Conservation (phyloP, 2,113 vertebrate species). For the Pedionomus torquatus region DNA sequence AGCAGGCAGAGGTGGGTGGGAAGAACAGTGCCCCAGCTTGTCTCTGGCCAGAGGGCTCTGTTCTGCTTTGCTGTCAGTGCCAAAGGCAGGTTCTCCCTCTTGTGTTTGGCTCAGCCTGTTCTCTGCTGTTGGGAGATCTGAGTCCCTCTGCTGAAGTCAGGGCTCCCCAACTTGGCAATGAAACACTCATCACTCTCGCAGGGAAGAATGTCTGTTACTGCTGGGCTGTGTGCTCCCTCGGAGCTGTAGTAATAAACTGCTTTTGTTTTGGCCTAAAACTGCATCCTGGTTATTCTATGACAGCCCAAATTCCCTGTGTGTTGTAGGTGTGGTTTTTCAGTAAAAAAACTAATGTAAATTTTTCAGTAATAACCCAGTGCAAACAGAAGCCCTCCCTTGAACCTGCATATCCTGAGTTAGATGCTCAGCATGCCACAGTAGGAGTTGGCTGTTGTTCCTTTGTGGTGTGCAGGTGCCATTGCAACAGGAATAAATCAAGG, state of each 20-base stretch:
- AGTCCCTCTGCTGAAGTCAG: background rate
- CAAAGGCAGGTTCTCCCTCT: background rate
- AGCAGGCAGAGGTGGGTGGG: background rate
- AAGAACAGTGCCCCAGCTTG: background rate
- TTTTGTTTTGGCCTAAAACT: background rate
- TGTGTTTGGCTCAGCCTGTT: background rate
- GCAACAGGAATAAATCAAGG: background rate
- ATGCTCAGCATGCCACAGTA: background rate
- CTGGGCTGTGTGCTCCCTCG: background rate
- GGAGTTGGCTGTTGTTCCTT: background rate
- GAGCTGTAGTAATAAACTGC: background rate
- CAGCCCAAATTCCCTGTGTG: rapidly evolving
- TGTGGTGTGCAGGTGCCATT: background rate
- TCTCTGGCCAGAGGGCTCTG: background rate
- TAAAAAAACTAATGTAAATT: too few relatives aligned
- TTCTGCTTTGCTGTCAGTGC: background rate
- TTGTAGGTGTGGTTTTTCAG: background rate
- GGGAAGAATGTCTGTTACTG: background rate
- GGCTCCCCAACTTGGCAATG: background rate
- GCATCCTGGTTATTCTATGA: background rate
- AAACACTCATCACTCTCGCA: background rate
- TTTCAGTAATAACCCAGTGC: background rate
- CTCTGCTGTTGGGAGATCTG: background rate
- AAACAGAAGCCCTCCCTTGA: background rate
- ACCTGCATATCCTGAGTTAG: background rate